Base-by-base conservation (phyloP, 2,888 invertebrate genomes). In the Achlya flavicornis region DNA sequence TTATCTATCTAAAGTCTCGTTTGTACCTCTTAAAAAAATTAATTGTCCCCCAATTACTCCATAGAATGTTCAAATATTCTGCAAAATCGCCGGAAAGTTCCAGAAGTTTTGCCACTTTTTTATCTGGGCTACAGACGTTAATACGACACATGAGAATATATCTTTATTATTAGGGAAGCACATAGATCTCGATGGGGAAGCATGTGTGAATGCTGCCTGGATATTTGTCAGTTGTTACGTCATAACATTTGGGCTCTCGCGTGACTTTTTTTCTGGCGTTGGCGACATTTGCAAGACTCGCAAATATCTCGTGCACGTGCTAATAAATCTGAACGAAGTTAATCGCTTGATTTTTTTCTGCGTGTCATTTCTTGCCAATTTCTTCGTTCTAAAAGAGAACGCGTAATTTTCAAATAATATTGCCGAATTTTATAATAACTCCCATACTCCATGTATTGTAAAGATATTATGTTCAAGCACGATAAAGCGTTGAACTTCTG, bases 381-480 rank as follows among this genome's bases (percentile, higher is more conserved):
- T 53, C 16, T 53, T 53, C 19, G 19, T 6, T 53, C 19, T n/a
- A 10, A 5, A n/a, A 48, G n/a, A 16, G 53, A 53, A 16, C 3
- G 32, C 2, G 58, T 58, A 58, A 58, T 33, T 58, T 33, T 58
- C 11, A 41, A 35, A 38, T 10, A 59, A 38, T 12, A 38, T 14
- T 16, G 11, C 7, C 12, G 33, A 35, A 14, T 60, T 60, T 41
- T 43, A 60, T 60, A 60, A 41, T 26, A 38, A n/a, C 58, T 33
- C 26, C 26, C 26, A n/a, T n/a, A n/a, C n/a, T n/a, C n/a, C n/a
- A 41, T 26, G 19, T 43, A 43, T 60, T 41, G 26, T 43, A 60
- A 60, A 26, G 60, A 58, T 19, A 41, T 12, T 12, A 60, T 41
- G 43, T 43, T 60, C 60, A 60, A 26, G 41, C 41, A 5, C 26